Base-by-base conservation (phyloP, 2,888 invertebrate species). In the Platerodrilus igneus region DNA sequence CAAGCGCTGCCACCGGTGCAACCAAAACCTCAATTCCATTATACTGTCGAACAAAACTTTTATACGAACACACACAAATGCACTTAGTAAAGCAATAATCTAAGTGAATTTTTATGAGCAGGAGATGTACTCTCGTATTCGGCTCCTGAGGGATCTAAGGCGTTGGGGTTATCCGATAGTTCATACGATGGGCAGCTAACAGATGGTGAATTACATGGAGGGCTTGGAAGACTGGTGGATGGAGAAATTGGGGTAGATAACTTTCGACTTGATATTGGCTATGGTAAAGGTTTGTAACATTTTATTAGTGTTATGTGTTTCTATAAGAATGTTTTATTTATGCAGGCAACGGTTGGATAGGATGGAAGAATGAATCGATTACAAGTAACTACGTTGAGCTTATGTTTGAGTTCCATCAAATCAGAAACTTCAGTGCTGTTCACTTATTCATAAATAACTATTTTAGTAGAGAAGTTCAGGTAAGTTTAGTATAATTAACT, bases 331-430 rank as follows among this genome's bases (percentile, higher is more conserved):
- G 45, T 52, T 44, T 53, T 56, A 23, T 29, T 37, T 36, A 27
- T 40, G 29, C 64, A 76, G 81, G 81, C 38, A 79, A 80, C 51
- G 83, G 83, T 42, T 86, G 86, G 86, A 74, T 86, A 4, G 84
- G 82, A 4, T 86, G 86, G 86, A 75, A 73, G 63, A 77, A 78
- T 48, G 76, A 78, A 48, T 70, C 70, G 2, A 69, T 73, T 38
- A 62, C 68, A 8, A 63, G 68, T 45, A 68, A 72, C 45, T 79
- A 72, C 55, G 71, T 86, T 14, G 81, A 82, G 58, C 69, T 86
- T 17, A 59, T 77, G 9, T 86, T 86, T 65, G 78, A 81, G 59
- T 86, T 87, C 63, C 81, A 83, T 55, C 69, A 72, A 47, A 69
- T 79, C 15, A 71, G 81, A 36, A 82, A 83, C 61, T 85, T 86